Percentiles rank a stretch among this genome's conserved stretches.
These are phyloP conservation scores for Hydraecia micacea DNA, from an alignment of 2,888 invertebrate genomes.

Conservation along the genomic window DNA sequence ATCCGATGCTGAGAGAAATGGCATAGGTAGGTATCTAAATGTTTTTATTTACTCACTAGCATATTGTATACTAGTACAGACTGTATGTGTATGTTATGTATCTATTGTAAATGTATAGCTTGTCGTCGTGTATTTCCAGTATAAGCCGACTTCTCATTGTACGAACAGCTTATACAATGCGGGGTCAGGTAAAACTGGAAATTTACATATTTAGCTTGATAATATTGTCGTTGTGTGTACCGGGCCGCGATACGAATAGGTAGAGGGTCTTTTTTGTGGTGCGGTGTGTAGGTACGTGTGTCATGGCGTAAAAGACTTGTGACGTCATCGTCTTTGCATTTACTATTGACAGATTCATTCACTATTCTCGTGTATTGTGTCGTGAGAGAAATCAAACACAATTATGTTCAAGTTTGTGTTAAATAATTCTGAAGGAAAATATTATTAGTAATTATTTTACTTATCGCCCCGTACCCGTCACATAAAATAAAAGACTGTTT, in stretches of 20 bases:
- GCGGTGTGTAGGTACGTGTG: too few relatives aligned
- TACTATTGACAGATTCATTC: neutral
- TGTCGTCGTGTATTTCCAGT: too few relatives aligned
- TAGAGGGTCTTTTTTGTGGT: neutral
- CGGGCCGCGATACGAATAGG: too few relatives aligned
- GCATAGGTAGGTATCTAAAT: conserved; percentile 14
- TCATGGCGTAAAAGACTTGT: neutral
- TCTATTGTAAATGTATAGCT: too few relatives aligned
- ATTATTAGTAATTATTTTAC: neutral
- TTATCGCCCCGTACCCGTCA: neutral
- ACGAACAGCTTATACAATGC: neutral
- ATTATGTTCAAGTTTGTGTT: neutral
- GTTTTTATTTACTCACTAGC: neutral
- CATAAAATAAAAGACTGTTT: neutral
- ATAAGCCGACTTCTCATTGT: neutral
- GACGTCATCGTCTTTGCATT: conserved; percentile 1
- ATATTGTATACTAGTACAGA: too few relatives aligned
- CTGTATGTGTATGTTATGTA: too few relatives aligned
- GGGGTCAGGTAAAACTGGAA: too few relatives aligned
- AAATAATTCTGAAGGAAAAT: neutral
- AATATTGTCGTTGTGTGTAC: neutral
- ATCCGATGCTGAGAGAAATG: conserved; percentile 25
- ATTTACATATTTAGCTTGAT: too few relatives aligned
- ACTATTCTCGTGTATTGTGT: neutral
- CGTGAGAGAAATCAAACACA: too few relatives aligned